phyloP scores from a whole-genome alignment of 2,797 vertebrate genomes.

The Sebastes steindachneri region DNA sequence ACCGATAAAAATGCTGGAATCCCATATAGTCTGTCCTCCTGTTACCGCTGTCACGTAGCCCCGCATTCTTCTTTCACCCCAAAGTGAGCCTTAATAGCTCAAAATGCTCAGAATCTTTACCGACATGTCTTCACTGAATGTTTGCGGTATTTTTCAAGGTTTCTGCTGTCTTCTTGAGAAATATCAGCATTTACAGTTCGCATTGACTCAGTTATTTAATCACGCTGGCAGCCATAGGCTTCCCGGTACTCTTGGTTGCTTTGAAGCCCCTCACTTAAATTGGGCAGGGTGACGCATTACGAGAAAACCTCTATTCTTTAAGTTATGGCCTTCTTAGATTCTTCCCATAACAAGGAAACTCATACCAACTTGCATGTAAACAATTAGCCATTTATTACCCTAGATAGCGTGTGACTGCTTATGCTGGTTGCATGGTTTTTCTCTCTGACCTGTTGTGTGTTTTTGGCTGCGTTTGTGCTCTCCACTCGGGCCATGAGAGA shows the following conservation, averaged over 20 bases:
- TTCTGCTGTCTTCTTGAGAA: constrained; percentile 25
- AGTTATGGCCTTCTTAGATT: background rate
- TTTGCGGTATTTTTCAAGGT: constrained; percentile 35
- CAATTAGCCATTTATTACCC: constrained; percentile 37
- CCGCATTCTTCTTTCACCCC: constrained; percentile 34
- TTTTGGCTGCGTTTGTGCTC: constrained; percentile 50
- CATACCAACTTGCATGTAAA: constrained; percentile 1
- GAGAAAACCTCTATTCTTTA: background rate
- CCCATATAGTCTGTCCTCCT: constrained; percentile 2
- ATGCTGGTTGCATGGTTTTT: constrained; percentile 12
- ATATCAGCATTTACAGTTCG: constrained; percentile 12
- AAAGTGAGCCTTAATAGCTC: constrained; percentile 32
- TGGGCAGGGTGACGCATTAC: background rate
- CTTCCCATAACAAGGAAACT: background rate
- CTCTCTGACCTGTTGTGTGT: constrained; percentile 43
- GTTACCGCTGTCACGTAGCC: constrained; percentile 28
- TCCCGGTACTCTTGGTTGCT: constrained; percentile 30
- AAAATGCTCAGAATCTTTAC: constrained; percentile 1
- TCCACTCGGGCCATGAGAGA: constrained; percentile 66
- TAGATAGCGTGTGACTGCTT: constrained; percentile 22
- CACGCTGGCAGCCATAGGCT: background rate
- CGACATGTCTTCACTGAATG: background rate
- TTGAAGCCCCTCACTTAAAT: constrained; percentile 26
- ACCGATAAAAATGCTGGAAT: constrained; percentile 5
- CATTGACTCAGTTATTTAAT: constrained; percentile 17